Base-by-base conservation (phyloP, 2,113 vertebrate species). In the Pangasianodon gigas region DNA sequence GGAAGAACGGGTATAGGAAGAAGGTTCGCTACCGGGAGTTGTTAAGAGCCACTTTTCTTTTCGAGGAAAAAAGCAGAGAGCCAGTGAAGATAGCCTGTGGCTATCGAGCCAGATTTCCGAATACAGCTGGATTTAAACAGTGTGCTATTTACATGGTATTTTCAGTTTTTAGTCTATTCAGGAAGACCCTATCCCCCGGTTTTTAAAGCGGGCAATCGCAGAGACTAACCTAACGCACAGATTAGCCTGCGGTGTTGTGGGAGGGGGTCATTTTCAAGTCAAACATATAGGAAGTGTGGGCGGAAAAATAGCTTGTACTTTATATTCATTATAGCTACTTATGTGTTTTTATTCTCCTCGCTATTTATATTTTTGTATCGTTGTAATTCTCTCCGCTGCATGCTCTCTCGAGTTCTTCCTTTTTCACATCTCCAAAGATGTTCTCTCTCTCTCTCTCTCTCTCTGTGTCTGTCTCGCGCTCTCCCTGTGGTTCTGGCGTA, bases 241-340 rank as follows among this genome's bases (percentile, higher is more conserved):
- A 60, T 86, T 71, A 80, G 77, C 75, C 41, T 13, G 84, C 62
- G 51, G 44, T 65, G 77, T 19, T 88, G 65, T 87, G 48, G 65
- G 75, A 41, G 65, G 60, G 82, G 32, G 21, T 21, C 24, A 44
- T 83, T 52, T 86, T 87, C 79, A 58, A 90, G 48, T 75, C 83
- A 65, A 86, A 87, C 91, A 87, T 85, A 83, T 71, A 89, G 91
- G 90, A 92, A 91, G 91, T 90, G 90, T 18, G 83, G 67, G 65
- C 83, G 85, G 60, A 87, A 67, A 5, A 46, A 46, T 37, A 37
- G 77, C 75, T 80, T 51, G 1, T 79, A 19, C 85, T 85, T 87
- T 51, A 41, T 13, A n/a, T 83, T 54, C 11, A 9, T 46, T 37
- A 29, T n/a, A 56, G 60, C 21, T 62, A 62, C 24, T 26, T 65